Evolutionary conservation across 2,113 vertebrate genomes (phyloP).

Genomic region (Oryzias celebensis): DNA sequence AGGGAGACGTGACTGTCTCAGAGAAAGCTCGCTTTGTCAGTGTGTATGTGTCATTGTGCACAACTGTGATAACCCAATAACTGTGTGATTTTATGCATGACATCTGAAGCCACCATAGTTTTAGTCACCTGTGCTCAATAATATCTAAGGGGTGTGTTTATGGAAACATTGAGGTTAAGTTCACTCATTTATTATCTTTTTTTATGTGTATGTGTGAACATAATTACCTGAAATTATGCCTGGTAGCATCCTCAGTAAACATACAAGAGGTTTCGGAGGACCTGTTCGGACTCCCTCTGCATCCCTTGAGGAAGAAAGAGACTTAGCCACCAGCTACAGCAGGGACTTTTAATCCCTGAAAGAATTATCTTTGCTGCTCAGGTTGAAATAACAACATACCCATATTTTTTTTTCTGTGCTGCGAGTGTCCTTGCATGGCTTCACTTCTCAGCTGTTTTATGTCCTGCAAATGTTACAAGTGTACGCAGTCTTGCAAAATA

Average conservation of each 20-base stretch:
- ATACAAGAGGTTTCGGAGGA: constrained; percentile 36
- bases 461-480: constrained; percentile 41
- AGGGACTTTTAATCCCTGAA: constrained; percentile 51
- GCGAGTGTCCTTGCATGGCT: constrained; percentile 44
- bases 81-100: constrained; percentile 53
- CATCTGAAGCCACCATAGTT: constrained; percentile 34
- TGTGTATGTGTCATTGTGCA: constrained; percentile 10
- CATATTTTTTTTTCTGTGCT: constrained; percentile 42
- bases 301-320: constrained; percentile 28
- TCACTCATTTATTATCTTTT: constrained; percentile 47
- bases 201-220: constrained; percentile 12
- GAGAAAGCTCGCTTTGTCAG: constrained; percentile 36
- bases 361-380: constrained; percentile 42
- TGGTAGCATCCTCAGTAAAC: constrained; percentile 22
- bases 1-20: constrained; percentile 60
- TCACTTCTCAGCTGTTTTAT: constrained; percentile 23
- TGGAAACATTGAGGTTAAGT: constrained; percentile 51
- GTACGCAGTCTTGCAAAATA: constrained; percentile 41
- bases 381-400: constrained; percentile 50
- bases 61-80: constrained; percentile 43
- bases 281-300: constrained; percentile 26
- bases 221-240: constrained; percentile 52
- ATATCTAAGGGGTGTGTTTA: constrained; percentile 41
- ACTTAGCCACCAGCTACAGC: constrained; percentile 43
- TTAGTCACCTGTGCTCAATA: constrained; percentile 41